Base-by-base conservation (phyloP, 2,797 vertebrate species). In the Sparus aurata region DNA sequence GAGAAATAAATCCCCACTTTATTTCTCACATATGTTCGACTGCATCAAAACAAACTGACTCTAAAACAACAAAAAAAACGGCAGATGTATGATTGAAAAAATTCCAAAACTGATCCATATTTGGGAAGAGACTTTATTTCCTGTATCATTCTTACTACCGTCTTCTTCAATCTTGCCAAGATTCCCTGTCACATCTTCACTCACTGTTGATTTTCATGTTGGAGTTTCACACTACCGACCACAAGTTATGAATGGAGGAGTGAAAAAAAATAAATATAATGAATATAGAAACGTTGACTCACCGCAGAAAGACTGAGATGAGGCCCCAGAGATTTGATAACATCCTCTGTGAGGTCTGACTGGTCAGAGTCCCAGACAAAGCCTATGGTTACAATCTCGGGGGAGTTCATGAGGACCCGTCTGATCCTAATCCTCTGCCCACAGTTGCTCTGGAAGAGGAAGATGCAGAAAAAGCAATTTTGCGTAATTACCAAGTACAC, bases 321-420 rank as follows among this genome's bases (percentile, higher is more conserved):
- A 10, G 96, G 96, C 43, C 97, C 96, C 55, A 99, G 93, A 20
- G 96, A 97, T 71, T 96, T 93, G 70, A 99, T 96, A 58, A 99
- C 97, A 23, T 99, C 98, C 80, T 98, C 97, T 0, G 96, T 98
- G 83, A 98, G 95, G 89, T 99, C 97, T 0, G 98, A 99, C 90
- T 99, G 97, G n/a, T 99, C 98, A 0, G 98, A 96, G 92, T 99
- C 98, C 98, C 98, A 99, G 47, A 99, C 97, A 38, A 99, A 95
- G 62, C 98, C 98, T 0, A 99, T 97, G n/a, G 97, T 99, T 12
- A 99, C 98, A 16, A 99, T 98, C 94, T 99, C 97, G 0, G 98
- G 98, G 65, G 96, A 98, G 90, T 99, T 99, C 98, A 99, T 99
- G 63, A 99, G 95, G 83, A 99, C 98, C 22, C 96, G 96, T 22